Percentiles rank a stretch among this genome's conserved stretches.
Conservation (phyloP, 2,797 vertebrate genomes). For the Pogonophryne albipinna region DNA sequence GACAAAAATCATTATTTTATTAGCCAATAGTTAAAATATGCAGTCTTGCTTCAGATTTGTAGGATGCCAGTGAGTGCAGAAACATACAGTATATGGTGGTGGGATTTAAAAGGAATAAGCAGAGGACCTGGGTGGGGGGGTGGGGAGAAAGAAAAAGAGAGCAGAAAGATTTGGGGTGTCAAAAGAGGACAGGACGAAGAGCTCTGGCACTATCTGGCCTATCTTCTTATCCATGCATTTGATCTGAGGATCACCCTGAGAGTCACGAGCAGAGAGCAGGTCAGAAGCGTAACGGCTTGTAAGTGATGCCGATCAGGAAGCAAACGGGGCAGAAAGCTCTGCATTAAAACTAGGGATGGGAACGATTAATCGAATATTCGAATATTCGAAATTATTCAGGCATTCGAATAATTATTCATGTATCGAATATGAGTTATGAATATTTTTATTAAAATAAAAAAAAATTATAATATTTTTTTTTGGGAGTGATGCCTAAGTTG, state of each 20-base stretch:
- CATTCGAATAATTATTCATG: too few species aligned
- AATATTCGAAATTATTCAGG: too few species aligned
- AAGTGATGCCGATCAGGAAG: constrained; percentile 72
- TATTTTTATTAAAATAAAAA: too few species aligned
- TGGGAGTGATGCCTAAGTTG: too few species aligned
- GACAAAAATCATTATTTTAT: background rate
- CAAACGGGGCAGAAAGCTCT: constrained; percentile 68
- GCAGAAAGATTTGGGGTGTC: constrained; percentile 22
- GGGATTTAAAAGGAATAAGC: background rate
- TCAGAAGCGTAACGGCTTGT: constrained; percentile 71
- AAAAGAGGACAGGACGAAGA: background rate
- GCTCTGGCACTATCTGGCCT: constrained; percentile 16
- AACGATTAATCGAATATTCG: too few species aligned
- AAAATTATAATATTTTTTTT: too few species aligned
- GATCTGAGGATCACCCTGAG: constrained; percentile 49
- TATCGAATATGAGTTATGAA: too few species aligned
- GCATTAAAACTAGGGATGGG: too few species aligned
- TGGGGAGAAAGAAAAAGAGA: constrained; percentile 17
- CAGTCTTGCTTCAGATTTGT: background rate
- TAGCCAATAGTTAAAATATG: background rate
- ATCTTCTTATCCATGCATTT: constrained; percentile 38
- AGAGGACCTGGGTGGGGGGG: background rate
- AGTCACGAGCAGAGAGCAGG: constrained; percentile 65
- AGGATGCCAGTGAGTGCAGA: background rate
- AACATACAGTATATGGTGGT: background rate